A percentile compares a stretch with the other conserved stretches of the same genome.
Conservation (phyloP, 2,888 invertebrate genomes). For the Timandra comae region DNA sequence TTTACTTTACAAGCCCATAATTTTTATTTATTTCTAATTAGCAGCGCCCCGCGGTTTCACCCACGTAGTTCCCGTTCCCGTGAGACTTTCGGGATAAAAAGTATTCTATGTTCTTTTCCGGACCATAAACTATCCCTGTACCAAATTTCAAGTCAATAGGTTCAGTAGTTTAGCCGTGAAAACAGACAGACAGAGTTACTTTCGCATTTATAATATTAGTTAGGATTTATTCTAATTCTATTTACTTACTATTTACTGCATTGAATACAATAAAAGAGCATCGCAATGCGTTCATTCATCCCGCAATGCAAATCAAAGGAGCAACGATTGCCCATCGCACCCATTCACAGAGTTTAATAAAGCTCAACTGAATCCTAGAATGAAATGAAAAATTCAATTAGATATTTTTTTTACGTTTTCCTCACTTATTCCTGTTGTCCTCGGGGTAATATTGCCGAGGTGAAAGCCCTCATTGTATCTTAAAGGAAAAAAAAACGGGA, state of each 20-base stretch:
- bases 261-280: constrained; percentile 39
- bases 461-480: constrained; percentile 32
- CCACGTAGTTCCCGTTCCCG: no score
- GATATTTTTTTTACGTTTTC: constrained; percentile 48
- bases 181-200: no score
- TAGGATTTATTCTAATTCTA: constrained; percentile 1
- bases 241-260: constrained; percentile 13
- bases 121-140: no score
- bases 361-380: constrained; percentile 28
- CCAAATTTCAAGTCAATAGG: no score
- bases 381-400: constrained; percentile 62
- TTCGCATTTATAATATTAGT: no score
- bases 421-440: constrained; percentile 38
- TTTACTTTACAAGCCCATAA: no score
- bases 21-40: no score
- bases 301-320: constrained; percentile 52
- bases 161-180: no score
- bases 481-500: constrained; percentile 37
- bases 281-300: constrained; percentile 41
- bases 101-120: no score
- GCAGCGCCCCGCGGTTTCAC: no score
- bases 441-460: constrained; percentile 38
- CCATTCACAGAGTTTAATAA: constrained; percentile 56
- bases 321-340: constrained; percentile 46
- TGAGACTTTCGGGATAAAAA: no score